Conservation (phyloP, 2,797 vertebrate genomes). For the Pygocentrus nattereri region DNA sequence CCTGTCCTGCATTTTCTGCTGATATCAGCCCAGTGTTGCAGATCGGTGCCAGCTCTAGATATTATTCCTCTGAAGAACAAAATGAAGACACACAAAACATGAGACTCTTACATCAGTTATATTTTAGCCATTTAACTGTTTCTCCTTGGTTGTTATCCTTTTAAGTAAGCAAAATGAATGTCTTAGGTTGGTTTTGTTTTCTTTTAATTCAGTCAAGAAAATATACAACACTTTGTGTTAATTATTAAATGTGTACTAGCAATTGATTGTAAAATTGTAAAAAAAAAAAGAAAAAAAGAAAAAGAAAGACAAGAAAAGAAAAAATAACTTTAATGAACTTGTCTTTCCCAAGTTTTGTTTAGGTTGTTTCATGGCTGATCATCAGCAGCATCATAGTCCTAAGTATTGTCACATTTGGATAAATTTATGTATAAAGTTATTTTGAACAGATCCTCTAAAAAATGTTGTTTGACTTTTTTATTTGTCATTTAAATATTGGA, state of each 20-base stretch:
- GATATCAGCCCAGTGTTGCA: too few relatives aligned
- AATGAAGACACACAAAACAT: not conserved
- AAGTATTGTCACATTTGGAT: constrained; percentile 53
- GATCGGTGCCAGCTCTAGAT: not conserved
- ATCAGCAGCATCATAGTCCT: constrained; percentile 30
- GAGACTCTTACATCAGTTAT: not conserved
- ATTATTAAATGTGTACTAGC: constrained; percentile 53
- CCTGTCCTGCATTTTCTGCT: too few relatives aligned
- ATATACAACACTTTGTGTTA: constrained; percentile 35
- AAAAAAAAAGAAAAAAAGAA: constrained; percentile 16
- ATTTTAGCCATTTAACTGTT: constrained; percentile 16
- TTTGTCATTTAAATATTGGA: constrained; percentile 58
- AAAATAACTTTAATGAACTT: constrained; percentile 47
- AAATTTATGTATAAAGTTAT: constrained; percentile 54
- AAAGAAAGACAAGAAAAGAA: constrained; percentile 38
- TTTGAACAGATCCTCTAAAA: constrained; percentile 44
- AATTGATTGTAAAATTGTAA: constrained; percentile 56
- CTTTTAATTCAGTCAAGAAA: constrained; percentile 35
- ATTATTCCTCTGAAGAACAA: constrained; percentile 2
- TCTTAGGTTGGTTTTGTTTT: constrained; percentile 13
- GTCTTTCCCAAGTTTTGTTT: constrained; percentile 24
- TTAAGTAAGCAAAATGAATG: constrained; percentile 19
- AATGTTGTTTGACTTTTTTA: constrained; percentile 13
- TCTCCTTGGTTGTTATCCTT: constrained; percentile 6
- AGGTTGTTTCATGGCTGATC: constrained; percentile 35